A percentile compares a stretch with the other conserved stretches of the same genome.
These are phyloP conservation scores for Eriocheir sinensis DNA, from an alignment of 1,140 invertebrate genomes.

Conservation along the genomic window DNA sequence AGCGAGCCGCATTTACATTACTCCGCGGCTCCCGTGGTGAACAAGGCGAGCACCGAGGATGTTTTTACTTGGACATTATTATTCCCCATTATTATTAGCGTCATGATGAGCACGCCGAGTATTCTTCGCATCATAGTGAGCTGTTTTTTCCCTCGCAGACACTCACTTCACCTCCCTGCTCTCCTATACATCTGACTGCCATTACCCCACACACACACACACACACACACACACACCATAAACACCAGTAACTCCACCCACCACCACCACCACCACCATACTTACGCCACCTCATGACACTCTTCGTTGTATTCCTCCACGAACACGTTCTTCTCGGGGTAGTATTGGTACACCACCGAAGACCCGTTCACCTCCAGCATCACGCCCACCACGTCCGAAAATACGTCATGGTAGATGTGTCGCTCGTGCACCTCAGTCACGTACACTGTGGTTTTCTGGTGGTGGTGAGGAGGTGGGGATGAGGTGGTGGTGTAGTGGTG, in stretches of 20 bases:
- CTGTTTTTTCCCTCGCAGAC: not conserved
- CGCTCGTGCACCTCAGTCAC: slow-evolving; percentile 12
- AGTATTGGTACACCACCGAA: not conserved
- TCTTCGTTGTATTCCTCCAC: not conserved
- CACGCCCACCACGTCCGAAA: not conserved
- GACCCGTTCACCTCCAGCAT: not conserved
- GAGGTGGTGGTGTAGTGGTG: not conserved
- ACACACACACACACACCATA: not conserved
- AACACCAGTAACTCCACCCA: too few species aligned
- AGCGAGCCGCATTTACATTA: too few species aligned
- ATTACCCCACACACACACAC: not conserved
- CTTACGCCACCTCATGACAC: not conserved
- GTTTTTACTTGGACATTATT: too few species aligned
- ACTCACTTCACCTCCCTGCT: not conserved
- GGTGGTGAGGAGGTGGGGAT: not conserved
- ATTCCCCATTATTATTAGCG: too few species aligned
- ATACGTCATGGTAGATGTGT: not conserved
- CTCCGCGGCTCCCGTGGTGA: too few species aligned
- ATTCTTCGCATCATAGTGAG: too few species aligned
- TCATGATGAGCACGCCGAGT: too few species aligned
- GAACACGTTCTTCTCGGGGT: not conserved
- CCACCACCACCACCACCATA: not conserved
- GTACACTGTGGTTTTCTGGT: not conserved
- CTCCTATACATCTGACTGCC: not conserved
- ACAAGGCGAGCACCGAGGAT: too few species aligned